These are phyloP conservation scores for Prietella phreatophila DNA, from an alignment of 2,113 vertebrate species.

Conservation along the genomic window DNA sequence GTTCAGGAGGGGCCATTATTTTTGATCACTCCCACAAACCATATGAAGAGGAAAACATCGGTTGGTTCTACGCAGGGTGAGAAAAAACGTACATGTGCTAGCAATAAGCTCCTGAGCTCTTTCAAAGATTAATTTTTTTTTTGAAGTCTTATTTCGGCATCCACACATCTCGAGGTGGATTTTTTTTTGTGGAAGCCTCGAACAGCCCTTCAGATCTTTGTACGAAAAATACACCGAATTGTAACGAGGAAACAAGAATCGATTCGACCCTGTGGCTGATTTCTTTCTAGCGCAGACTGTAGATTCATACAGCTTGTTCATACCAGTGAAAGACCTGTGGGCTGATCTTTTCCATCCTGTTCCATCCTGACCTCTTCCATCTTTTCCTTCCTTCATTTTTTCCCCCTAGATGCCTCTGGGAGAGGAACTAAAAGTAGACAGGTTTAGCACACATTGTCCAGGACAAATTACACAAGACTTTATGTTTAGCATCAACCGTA, in stretches of 20 bases:
- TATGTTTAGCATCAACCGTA: neutral
- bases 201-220: neutral
- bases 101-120: neutral
- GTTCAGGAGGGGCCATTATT: neutral
- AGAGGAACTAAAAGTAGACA: neutral
- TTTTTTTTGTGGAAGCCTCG: neutral
- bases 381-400: neutral
- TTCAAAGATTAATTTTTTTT: too few species aligned
- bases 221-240: neutral
- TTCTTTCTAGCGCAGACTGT: neutral
- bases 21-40: neutral
- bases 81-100: neutral
- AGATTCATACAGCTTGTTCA: neutral
- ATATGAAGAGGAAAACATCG: neutral
- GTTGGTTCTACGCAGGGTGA: neutral
- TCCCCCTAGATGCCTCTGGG: too few species aligned
- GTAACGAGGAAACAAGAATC: neutral
- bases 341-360: neutral
- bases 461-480: neutral
- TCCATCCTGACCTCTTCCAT: too few species aligned
- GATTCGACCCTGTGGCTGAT: neutral
- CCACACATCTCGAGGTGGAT: neutral
- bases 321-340: neutral
- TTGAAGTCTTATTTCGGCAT: neutral
- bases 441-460: neutral